Percentiles rank a stretch among this genome's conserved stretches.
These are phyloP conservation scores for Pegea sp. DNA, from an alignment of 23 tunicate genomes.

Conservation along the genomic window DNA sequence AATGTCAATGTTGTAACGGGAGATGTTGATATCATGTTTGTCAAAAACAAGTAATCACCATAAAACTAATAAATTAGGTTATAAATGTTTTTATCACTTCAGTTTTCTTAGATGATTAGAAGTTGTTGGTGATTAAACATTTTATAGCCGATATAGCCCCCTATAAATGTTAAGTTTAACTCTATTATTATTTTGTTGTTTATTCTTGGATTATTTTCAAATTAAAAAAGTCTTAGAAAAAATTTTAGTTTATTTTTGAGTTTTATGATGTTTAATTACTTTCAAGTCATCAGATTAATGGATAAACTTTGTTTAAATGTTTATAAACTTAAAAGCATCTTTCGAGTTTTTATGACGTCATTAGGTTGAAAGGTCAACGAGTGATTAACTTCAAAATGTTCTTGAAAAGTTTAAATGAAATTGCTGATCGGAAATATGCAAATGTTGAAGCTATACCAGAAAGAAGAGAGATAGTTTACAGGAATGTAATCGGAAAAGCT, in stretches of 20 bases:
- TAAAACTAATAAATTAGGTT: not conserved
- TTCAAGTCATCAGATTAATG: not conserved
- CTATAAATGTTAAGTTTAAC: too few relatives aligned
- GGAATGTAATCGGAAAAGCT: slow-evolving; percentile 52
- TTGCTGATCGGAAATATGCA: slow-evolving; percentile 37
- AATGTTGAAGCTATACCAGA: slow-evolving; percentile 12
- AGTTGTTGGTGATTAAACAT: too few relatives aligned
- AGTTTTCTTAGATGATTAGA: too few relatives aligned
- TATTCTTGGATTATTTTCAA: not conserved
- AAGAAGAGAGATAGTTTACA: slow-evolving; percentile 30
- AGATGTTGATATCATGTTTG: slow-evolving; percentile 59
- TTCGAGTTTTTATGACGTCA: not conserved
- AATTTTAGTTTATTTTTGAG: not conserved
- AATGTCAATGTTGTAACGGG: slow-evolving; percentile 32
- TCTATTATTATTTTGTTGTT: not conserved
- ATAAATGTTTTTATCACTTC: not conserved
- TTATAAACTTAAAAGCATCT: not conserved
- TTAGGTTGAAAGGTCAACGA: slow-evolving; percentile 45
- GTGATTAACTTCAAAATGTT: slow-evolving; percentile 56
- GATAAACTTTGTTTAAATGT: not conserved
- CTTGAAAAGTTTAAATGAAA: slow-evolving; percentile 49
- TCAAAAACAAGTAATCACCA: slow-evolving; percentile 29
- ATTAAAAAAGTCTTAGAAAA: not conserved
- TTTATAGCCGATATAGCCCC: too few relatives aligned
- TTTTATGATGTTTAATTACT: not conserved